A percentile compares a stretch with the other conserved stretches of the same genome.
Conservation (phyloP, 2,888 invertebrate genomes). For the Harmothoe impar region DNA sequence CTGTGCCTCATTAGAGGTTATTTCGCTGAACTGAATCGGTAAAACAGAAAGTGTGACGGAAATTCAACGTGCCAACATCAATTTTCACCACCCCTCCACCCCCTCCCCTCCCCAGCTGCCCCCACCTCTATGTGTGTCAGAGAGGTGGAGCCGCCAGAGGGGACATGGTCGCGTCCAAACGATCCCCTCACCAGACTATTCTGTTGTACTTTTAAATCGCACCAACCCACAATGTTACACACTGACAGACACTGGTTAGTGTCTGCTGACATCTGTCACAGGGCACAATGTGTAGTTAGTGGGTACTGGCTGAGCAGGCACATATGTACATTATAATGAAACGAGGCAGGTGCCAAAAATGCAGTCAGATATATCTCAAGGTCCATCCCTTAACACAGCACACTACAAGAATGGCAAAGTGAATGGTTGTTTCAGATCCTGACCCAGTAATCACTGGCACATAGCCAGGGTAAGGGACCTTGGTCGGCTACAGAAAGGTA, state of each 20-base stretch:
- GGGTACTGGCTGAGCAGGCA: background rate
- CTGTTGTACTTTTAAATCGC: background rate
- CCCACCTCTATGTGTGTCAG: background rate
- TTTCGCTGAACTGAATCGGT: constrained; percentile 22
- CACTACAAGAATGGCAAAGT: background rate
- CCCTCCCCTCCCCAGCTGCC: background rate
- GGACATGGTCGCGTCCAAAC: background rate
- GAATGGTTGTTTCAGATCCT: background rate
- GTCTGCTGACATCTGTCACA: background rate
- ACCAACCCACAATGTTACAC: background rate
- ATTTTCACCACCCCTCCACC: background rate
- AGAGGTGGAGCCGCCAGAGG: background rate
- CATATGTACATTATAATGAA: background rate
- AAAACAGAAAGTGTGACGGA: background rate
- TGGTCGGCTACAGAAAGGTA: background rate
- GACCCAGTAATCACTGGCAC: background rate
- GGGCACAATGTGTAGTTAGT: background rate
- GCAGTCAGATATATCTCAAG: background rate
- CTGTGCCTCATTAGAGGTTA: constrained; percentile 2
- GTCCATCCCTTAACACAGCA: background rate
- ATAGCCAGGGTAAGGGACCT: background rate
- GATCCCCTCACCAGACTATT: background rate
- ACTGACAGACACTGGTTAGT: background rate
- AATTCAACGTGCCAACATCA: constrained; percentile 12
- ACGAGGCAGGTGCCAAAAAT: background rate